Base-by-base conservation (phyloP, 2,888 invertebrate genomes). In the Heteropelma amictum region DNA sequence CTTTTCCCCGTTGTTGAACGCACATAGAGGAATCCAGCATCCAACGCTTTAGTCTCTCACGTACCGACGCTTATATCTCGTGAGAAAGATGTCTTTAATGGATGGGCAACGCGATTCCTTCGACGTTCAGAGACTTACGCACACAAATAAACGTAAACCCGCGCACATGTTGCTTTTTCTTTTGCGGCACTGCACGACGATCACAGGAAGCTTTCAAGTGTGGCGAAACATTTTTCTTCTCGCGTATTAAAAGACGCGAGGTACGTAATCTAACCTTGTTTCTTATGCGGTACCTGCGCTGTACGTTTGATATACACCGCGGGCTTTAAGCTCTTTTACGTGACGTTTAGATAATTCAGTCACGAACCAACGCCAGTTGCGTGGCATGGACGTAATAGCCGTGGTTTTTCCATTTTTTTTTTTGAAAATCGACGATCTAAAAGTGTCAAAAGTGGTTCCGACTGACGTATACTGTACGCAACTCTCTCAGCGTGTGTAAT, bases 121-220 rank as follows among this genome's bases (percentile, higher is more conserved):
- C 56, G 28, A 23, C 23, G 6, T 21, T 26, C 14, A 30, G 14
- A 30, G 30, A 30, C 60, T 54, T 30, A 35, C 58, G 26, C 60
- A 65, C 53, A 54, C 33, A 1, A 23, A 19, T 40, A n/a, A n/a
- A 42, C 12, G 30, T 23, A 19, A 40, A 23, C 17, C 30, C 51
- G 33, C 30, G 28, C 47, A 26, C 45, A 21, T n/a, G 12, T 61
- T 8, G 12, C 23, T 28, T 28, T 45, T 38, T 42, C 19, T 23
- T 71, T 71, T 67, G 79, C n/a, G n/a, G n/a, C n/a, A n/a, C n/a
- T n/a, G n/a, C 81, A 80, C 82, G 79, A 81, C 77, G 79, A 76
- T 81, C 80, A 79, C 77, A 72, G 71, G 68, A 79, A 77, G 71
- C 75, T 79, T 75, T 77, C 76, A 70, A 73, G 72, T 68, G 61